Conservation (phyloP, 1,140 invertebrate genomes). For the Drosophila equinoxialis region DNA sequence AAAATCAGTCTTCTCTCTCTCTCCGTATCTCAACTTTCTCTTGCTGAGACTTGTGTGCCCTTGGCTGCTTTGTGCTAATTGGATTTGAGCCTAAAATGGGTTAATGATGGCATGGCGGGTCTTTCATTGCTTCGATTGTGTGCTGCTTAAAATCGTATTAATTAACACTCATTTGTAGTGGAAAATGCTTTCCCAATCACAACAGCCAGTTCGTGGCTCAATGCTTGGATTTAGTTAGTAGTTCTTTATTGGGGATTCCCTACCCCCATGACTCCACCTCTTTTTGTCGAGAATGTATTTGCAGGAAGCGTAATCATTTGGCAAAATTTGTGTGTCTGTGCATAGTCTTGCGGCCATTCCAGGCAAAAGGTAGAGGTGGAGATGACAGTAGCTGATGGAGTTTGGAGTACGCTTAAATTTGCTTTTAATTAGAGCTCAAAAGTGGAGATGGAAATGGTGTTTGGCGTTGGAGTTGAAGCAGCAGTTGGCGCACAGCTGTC, state of each 20-base stretch:
- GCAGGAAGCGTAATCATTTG: slow-evolving; percentile 50
- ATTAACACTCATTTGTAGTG: slow-evolving; percentile 62
- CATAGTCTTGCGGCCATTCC: not conserved
- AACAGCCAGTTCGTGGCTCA: slow-evolving; percentile 2
- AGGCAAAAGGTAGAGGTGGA: not conserved
- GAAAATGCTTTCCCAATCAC: slow-evolving; percentile 44
- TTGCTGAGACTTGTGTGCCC: not conserved
- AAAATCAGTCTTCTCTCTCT: not conserved
- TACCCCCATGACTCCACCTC: slow-evolving; percentile 10
- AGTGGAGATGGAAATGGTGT: not conserved
- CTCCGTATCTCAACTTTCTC: not conserved
- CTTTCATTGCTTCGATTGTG: slow-evolving; percentile 45
- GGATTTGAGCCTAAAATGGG: slow-evolving; percentile 64
- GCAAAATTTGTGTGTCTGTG: slow-evolving; percentile 46
- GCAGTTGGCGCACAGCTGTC: slow-evolving; percentile 39
- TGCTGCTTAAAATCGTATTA: slow-evolving; percentile 62
- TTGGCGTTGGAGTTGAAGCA: not conserved
- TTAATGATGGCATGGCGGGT: slow-evolving; percentile 48
- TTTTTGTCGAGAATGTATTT: not conserved
- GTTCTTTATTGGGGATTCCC: slow-evolving; percentile 17
- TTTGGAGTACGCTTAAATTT: slow-evolving; percentile 62
- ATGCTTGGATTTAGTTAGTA: slow-evolving; percentile 25
- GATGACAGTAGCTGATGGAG: not conserved
- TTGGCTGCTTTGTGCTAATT: slow-evolving; percentile 47
- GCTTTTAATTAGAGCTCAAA: slow-evolving; percentile 68